These are phyloP conservation scores for Trachelus troglodyta DNA, from an alignment of 2,888 invertebrate species.

Conservation along the genomic window DNA sequence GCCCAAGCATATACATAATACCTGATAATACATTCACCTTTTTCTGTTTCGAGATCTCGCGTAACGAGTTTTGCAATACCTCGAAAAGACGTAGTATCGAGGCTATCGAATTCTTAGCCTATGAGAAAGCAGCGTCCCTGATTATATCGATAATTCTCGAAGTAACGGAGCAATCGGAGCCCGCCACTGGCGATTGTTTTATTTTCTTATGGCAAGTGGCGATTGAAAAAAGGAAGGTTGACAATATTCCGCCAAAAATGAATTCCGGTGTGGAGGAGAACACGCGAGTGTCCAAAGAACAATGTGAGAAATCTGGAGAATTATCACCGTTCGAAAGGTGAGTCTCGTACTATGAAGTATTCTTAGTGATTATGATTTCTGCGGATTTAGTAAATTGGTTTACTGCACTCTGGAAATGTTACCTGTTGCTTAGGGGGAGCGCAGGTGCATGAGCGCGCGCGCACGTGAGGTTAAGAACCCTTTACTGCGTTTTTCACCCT, in stretches of 20 bases:
- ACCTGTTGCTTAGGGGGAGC: constrained; percentile 43
- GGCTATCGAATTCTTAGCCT: neutral
- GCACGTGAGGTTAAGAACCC: constrained; percentile 41
- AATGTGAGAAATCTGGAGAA: constrained; percentile 40
- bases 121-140: neutral
- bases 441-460: constrained; percentile 45
- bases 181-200: constrained; percentile 20
- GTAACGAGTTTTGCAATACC: neutral
- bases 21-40: neutral
- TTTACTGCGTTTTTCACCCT: constrained; percentile 20
- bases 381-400: neutral
- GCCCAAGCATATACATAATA: neutral
- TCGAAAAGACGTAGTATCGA: neutral
- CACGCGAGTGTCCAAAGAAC: constrained; percentile 35
- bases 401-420: constrained; percentile 17
- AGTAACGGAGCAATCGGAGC: constrained; percentile 27
- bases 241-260: constrained; percentile 54
- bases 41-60: neutral
- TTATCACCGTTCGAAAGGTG: constrained; percentile 50
- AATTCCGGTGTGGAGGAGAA: constrained; percentile 47
- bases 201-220: constrained; percentile 17
- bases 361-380: neutral
- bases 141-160: constrained; percentile 17
- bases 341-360: constrained; percentile 15
- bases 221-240: constrained; percentile 32